These are phyloP conservation scores for Alectoris magna DNA, from an alignment of 2,797 vertebrate genomes.

Conservation along the genomic window DNA sequence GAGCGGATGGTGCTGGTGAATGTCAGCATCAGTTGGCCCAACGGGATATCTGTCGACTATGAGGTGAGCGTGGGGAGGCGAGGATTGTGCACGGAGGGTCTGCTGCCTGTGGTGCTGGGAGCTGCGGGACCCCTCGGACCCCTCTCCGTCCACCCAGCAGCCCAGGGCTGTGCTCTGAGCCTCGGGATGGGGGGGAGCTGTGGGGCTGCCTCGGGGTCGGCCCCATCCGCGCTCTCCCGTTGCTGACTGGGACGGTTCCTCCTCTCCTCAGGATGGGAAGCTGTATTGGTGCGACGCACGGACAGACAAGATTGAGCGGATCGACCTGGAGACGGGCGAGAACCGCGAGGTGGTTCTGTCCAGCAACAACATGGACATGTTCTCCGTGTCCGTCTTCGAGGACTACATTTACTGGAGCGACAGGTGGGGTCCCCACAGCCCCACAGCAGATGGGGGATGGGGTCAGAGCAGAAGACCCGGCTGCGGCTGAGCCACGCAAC, in stretches of 20 bases:
- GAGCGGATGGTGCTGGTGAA: slow-evolving; percentile 92
- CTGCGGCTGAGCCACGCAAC: too few relatives aligned
- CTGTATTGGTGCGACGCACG: slow-evolving; percentile 98
- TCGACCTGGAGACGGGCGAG: slow-evolving; percentile 94
- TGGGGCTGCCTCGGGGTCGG: rapidly evolving
- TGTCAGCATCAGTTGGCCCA: slow-evolving; percentile 96
- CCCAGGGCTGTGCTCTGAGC: not conserved
- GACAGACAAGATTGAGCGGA: slow-evolving; percentile 95
- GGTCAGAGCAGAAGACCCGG: not conserved
- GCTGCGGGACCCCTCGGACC: not conserved
- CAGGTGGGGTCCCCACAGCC: slow-evolving; percentile 73
- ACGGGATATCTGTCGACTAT: slow-evolving; percentile 96
- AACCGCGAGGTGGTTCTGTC: slow-evolving; percentile 93
- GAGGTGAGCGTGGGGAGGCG: slow-evolving; percentile 79
- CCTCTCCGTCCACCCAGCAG: too few relatives aligned
- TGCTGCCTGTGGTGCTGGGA: not conserved
- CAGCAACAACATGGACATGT: slow-evolving; percentile 99
- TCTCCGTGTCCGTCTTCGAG: slow-evolving; percentile 96
- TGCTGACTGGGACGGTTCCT: not conserved
- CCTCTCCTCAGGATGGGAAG: slow-evolving; percentile 83
- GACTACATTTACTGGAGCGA: slow-evolving; percentile 99
- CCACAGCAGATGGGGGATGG: not conserved
- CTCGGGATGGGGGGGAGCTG: not conserved
- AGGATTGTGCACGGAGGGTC: rapidly evolving
- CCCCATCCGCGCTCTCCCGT: rapidly evolving